Evolutionary conservation across 2,888 invertebrate species (phyloP), one percentile per base, ranked within the genome.

Genomic region (Leptothorax acervorum): DNA sequence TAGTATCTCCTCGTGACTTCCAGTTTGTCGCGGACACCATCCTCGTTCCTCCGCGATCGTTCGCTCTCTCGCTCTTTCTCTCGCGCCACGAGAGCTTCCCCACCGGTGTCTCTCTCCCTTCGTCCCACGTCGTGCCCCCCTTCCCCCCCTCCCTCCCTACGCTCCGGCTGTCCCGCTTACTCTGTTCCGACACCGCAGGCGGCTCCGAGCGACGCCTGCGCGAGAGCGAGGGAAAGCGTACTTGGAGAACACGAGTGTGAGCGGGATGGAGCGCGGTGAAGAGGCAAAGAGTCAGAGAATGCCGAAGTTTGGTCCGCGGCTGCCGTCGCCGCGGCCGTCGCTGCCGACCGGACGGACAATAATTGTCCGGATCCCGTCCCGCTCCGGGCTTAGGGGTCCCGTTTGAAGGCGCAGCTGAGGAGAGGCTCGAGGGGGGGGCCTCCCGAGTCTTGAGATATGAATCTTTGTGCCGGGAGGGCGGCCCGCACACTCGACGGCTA

Each of bases 301-400:
- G 92, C 92, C 92, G 92, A 92, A 92, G 92, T 92, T 89, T 92
- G 55, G 92, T 92, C 92, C 82, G 76, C 73, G 70, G 84, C 71
- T 73, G 86, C 83, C 73, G 82, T 55, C 63, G 57, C 35, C 68
- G 83, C n/a, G n/a, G n/a, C 63, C 71, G 81, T 53, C 53, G 53
- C 28, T 62, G 86, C 76, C 79, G 84, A 84, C 73, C 73, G 91
- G 66, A 55, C 76, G 92, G 70, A 87, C 66, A 92, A 92, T 83
- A 92, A 89, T 91, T 92, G 93, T 85, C 92, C 88, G 84, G 89
- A 93, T 92, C 92, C 90, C 91, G 94, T 94, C 94, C 93, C 93
- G 94, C 94, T 94, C 88, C 92, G 91, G 93, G 94, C 94, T 94
- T 93, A 92, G 92, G 93, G 94, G 94, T 94, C 94, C 94, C 94